phyloP scores from a whole-genome alignment of 2,797 vertebrate genomes.

The Lindbergichthys nudifrons region DNA sequence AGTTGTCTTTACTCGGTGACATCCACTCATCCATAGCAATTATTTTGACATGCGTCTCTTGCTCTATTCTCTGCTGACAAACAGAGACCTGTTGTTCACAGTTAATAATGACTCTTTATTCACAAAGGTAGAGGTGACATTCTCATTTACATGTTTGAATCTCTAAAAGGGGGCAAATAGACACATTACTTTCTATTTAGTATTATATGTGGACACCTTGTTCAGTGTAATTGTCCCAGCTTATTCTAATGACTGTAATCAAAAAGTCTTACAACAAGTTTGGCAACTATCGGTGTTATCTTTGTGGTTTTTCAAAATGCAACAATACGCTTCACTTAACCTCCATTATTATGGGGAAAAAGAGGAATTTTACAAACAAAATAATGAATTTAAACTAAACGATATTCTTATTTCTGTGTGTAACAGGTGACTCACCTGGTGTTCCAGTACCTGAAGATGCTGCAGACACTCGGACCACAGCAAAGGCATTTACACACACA shows the following conservation, averaged over 20 bases:
- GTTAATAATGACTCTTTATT: conserved; percentile 11
- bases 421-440: conserved; percentile 92
- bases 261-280: not conserved
- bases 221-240: conserved; percentile 12
- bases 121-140: conserved; percentile 15
- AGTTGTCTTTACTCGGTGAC: not conserved
- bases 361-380: not conserved
- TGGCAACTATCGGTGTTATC: conserved; percentile 21
- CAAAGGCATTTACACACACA: conserved; percentile 84
- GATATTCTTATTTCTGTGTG: not conserved
- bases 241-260: conserved; percentile 35
- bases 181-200: conserved; percentile 4
- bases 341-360: not conserved
- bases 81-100: conserved; percentile 8
- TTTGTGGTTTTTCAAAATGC: conserved; percentile 11
- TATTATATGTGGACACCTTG: conserved; percentile 30
- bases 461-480: conserved; percentile 92
- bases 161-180: not conserved
- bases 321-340: conserved; percentile 5
- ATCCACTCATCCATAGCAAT: conserved; percentile 5
- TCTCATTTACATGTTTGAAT: conserved; percentile 32
- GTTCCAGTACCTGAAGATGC: conserved; percentile 97
- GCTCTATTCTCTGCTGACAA: conserved; percentile 6
- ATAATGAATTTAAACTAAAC: not conserved
- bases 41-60: not conserved